Evolutionary conservation across 2,797 vertebrate genomes (phyloP).

Genomic region (Pseudomugil tenellus): DNA sequence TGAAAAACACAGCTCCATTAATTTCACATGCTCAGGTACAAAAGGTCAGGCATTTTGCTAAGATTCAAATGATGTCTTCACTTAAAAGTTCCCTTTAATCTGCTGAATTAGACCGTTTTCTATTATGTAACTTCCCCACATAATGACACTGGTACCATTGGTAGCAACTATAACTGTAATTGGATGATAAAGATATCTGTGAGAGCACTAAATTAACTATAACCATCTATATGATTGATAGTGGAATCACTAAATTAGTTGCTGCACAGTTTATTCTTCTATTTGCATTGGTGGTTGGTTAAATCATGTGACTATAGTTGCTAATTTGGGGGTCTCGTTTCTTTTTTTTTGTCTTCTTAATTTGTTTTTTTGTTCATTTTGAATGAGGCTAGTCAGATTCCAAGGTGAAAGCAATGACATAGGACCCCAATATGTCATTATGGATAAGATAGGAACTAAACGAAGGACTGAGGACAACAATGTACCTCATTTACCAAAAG

Average conservation of each 20-base stretch:
- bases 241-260: background rate
- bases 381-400: too few species aligned
- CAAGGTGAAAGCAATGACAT: too few species aligned
- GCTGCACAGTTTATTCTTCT: too few species aligned
- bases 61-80: conserved; percentile 4
- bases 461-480: too few species aligned
- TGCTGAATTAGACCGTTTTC: background rate
- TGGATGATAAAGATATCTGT: background rate
- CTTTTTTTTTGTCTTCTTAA: too few species aligned
- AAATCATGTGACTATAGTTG: too few species aligned
- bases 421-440: too few species aligned
- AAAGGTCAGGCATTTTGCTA: conserved; percentile 8
- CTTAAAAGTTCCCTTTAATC: background rate
- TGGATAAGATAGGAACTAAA: too few species aligned
- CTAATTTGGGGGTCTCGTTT: too few species aligned
- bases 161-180: background rate
- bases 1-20: conserved; percentile 4
- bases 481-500: too few species aligned
- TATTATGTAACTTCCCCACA: background rate
- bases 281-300: too few species aligned
- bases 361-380: too few species aligned
- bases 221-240: background rate
- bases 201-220: background rate
- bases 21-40: background rate
- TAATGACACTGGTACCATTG: background rate